Evolutionary conservation across 1,140 invertebrate species (phyloP).

Genomic region (Ostrea denselamellosa): DNA sequence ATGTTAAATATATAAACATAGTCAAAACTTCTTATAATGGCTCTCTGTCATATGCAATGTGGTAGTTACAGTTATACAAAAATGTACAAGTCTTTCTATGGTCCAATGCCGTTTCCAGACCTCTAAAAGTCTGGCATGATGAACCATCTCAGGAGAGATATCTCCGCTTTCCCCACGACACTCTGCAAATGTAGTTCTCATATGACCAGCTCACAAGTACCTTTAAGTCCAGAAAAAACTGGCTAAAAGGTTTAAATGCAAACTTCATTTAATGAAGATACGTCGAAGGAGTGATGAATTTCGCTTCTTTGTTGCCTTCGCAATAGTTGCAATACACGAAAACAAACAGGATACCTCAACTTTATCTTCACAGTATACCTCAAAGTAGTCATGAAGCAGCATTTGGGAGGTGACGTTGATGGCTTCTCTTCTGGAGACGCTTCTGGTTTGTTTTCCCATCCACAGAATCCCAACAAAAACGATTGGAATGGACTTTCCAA

Average conservation of each 20-base stretch:
- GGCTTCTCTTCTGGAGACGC: neutral
- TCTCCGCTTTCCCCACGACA: no score
- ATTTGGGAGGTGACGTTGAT: slow-evolving; percentile 26
- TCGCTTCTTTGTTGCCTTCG: neutral
- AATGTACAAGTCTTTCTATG: no score
- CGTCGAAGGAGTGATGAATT: neutral
- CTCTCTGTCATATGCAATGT: no score
- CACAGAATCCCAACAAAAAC: neutral
- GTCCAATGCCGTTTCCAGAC: no score
- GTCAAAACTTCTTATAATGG: no score
- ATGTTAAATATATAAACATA: no score
- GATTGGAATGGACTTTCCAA: slow-evolving; percentile 3
- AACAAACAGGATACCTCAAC: slow-evolving; percentile 16
- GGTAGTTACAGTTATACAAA: no score
- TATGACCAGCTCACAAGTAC: no score
- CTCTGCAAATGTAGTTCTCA: no score
- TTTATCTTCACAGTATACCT: neutral
- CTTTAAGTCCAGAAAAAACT: no score
- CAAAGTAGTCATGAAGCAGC: neutral
- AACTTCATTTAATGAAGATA: neutral
- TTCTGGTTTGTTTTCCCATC: neutral
- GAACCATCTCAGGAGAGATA: no score
- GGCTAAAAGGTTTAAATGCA: neutral
- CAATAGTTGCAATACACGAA: slow-evolving; percentile 8
- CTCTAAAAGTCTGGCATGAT: no score